Evolutionary conservation across 2,888 invertebrate species (phyloP), one percentile per base, ranked within the genome.

Genomic region (Elmis aenea): DNA sequence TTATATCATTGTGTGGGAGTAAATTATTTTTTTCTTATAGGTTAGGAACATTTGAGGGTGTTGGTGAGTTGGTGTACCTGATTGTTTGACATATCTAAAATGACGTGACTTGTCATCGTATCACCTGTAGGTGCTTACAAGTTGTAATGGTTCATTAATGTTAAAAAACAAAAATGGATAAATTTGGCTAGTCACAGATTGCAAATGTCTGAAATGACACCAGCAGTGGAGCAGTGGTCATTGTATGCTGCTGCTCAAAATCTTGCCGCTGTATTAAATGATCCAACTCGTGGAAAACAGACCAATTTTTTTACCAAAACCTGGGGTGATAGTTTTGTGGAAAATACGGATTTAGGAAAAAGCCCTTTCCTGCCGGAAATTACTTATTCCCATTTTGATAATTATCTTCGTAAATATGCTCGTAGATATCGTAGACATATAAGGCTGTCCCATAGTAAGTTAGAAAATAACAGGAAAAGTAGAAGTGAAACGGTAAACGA

Each of bases 271-370:
- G 93, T 93, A 49, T 75, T 97, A 44, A 96, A 95, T 70, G 95
- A 97, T 68, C 96, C 96, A 0, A 83, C 85, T 45, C 82, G 85
- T 59, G 86, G 93, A 48, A 96, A 93, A 68, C 87, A 89, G 65
- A 78, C 77, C 46, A 82, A 94, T 66, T 92, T 99, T 61, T 94
- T 99, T 60, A 94, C 94, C 0, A 92, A 91, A 66, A 93, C 93
- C 43, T 99, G 97, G 97, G 97, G 99, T 25, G 95, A 95, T 57
- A 76, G 80, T 39, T 99, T 99, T 68, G 79, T 92, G 11, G 94
- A 94, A 45, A 83, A 86, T 55, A 73, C 77, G 13, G 46, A 48
- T 13, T 79, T 94, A 53, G 76, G 81, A 21, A 79, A 83, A 49
- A 87, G 88, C 54, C 80, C 83, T 1, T 82, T 86, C 64, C 70